Percentiles rank a stretch among this genome's conserved stretches.
phyloP scores from a whole-genome alignment of 1,140 invertebrate species.

The Dolichoris vasculosae region DNA sequence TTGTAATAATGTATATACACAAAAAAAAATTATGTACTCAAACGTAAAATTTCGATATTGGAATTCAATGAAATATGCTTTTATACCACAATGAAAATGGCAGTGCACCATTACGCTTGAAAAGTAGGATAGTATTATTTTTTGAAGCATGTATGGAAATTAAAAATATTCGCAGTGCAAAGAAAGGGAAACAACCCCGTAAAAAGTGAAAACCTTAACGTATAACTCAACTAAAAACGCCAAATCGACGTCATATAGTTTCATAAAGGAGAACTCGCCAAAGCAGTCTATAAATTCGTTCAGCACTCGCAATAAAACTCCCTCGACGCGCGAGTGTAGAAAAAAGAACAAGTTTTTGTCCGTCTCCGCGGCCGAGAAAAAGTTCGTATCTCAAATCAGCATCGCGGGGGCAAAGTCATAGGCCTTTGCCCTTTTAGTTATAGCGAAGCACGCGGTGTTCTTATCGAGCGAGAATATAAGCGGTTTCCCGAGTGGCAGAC shows the following conservation, averaged over 20 bases:
- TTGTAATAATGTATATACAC: neutral
- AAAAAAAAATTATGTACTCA: neutral
- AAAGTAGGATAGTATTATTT: neutral
- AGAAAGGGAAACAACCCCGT: neutral
- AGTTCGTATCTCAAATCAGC: too few relatives aligned
- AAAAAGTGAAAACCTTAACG: neutral
- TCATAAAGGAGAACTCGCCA: neutral
- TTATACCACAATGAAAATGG: neutral
- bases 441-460: neutral
- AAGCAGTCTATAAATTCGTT: neutral
- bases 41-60: neutral
- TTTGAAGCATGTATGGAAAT: neutral
- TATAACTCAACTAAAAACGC: neutral
- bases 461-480: slow-evolving; percentile 57
- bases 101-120: neutral
- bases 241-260: neutral
- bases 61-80: neutral
- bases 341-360: too few relatives aligned
- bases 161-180: neutral
- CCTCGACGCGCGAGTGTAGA: neutral
- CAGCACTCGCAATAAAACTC: neutral
- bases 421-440: neutral
- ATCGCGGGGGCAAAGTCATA: too few relatives aligned
- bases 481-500: slow-evolving; percentile 58
- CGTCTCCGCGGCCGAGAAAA: too few relatives aligned